Evolutionary conservation across 2,113 vertebrate species (phyloP).

Genomic region (Calyptommatus sinebrachiatus): DNA sequence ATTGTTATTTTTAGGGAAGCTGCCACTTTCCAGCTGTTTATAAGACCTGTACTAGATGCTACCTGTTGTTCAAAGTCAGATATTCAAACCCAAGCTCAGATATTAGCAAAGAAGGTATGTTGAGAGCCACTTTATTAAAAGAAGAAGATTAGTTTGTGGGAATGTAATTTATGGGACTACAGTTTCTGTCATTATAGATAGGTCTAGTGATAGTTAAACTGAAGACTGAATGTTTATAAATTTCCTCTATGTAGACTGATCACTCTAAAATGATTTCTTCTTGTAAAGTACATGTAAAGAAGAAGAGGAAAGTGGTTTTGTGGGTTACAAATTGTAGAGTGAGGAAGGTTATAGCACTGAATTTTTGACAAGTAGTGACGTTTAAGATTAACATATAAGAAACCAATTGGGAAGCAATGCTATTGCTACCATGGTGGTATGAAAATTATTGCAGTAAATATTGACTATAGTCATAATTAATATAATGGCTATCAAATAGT

Average conservation of each 20-base stretch:
- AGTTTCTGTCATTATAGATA: neutral
- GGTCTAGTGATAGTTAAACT: neutral
- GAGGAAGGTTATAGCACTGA: neutral
- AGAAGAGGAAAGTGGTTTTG: neutral
- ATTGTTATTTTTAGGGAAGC: constrained; percentile 63
- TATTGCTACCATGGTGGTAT: neutral
- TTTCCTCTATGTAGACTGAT: neutral
- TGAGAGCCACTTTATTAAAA: constrained; percentile 9
- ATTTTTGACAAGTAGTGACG: neutral
- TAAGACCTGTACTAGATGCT: constrained; percentile 69
- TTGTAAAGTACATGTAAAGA: neutral
- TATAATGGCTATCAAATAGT: neutral
- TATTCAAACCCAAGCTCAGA: constrained; percentile 71
- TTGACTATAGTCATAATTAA: neutral
- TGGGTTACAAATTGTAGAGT: neutral
- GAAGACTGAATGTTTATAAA: neutral
- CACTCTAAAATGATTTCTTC: too few relatives aligned
- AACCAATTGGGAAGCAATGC: neutral
- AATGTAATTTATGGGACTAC: neutral
- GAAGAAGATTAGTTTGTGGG: neutral
- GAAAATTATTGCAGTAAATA: neutral
- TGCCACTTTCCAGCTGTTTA: constrained; percentile 80
- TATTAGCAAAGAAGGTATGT: constrained; percentile 78
- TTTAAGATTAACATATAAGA: neutral
- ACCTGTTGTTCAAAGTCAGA: constrained; percentile 59